Conservation (phyloP, 2,113 vertebrate genomes). For the Herpailurus yagouaroundi region DNA sequence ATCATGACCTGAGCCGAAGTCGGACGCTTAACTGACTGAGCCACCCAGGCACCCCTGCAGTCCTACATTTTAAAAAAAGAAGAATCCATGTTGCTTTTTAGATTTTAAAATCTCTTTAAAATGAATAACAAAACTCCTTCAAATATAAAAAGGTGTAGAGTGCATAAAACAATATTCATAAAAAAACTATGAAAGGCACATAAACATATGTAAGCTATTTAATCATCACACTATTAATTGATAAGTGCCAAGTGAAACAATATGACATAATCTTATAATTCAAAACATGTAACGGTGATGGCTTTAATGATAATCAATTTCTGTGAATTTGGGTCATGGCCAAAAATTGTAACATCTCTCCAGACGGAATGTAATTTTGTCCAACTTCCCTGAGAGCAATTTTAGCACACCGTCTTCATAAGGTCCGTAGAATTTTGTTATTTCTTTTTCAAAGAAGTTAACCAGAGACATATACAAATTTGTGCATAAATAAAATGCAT, state of each 20-base stretch:
- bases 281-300: not conserved
- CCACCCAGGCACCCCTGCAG: not conserved
- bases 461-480: not conserved
- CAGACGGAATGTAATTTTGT: not conserved
- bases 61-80: constrained; percentile 72
- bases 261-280: not conserved
- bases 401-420: not conserved
- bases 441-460: not conserved
- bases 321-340: not conserved
- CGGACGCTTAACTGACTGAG: too few relatives aligned
- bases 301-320: not conserved
- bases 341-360: not conserved
- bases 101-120: not conserved
- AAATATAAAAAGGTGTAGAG: not conserved
- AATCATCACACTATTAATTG: not conserved
- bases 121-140: not conserved
- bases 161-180: not conserved
- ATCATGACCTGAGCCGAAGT: too few relatives aligned
- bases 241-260: not conserved
- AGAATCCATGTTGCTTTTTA: constrained; percentile 10
- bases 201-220: not conserved
- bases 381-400: not conserved
- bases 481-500: not conserved
- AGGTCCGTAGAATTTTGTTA: not conserved
- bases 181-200: not conserved